Evolutionary conservation across 1,140 invertebrate species (phyloP).

Genomic region (Brachionus asplanchnoidis): DNA sequence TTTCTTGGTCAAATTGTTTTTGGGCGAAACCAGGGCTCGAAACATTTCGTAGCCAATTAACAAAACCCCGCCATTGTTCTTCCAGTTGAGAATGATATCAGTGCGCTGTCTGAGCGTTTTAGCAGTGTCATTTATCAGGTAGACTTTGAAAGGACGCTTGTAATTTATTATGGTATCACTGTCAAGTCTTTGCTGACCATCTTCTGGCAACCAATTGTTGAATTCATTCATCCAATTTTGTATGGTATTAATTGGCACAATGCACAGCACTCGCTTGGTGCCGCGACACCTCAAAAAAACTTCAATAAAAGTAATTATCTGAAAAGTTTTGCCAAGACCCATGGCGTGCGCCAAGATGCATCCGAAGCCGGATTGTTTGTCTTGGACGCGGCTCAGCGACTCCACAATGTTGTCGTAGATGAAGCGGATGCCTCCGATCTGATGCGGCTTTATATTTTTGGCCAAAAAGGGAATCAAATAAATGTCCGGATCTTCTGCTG

Average conservation of each 20-base stretch:
- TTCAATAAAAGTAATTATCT: constrained; percentile 85
- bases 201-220: constrained; percentile 83
- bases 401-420: constrained; percentile 94
- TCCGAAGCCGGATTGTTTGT: constrained; percentile 85
- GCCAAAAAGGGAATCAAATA: constrained; percentile 88
- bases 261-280: constrained; percentile 83
- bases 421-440: constrained; percentile 91
- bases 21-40: constrained; percentile 69
- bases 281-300: constrained; percentile 83
- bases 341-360: constrained; percentile 97
- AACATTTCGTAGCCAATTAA: constrained; percentile 97
- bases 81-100: constrained; percentile 66
- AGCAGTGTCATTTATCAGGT: constrained; percentile 84
- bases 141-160: constrained; percentile 75
- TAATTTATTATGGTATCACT: constrained; percentile 48
- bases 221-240: constrained; percentile 98
- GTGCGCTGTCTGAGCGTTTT: constrained; percentile 80
- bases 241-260: constrained; percentile 96
- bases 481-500: constrained; percentile 82
- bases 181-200: constrained; percentile 59
- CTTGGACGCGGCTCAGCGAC: constrained; percentile 72
- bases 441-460: constrained; percentile 87
- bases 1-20: constrained; percentile 53
- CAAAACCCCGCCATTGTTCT: constrained; percentile 77
- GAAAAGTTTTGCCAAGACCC: constrained; percentile 95